These are phyloP conservation scores for Carabus problematicus DNA, from an alignment of 2,888 invertebrate species.

Conservation along the genomic window DNA sequence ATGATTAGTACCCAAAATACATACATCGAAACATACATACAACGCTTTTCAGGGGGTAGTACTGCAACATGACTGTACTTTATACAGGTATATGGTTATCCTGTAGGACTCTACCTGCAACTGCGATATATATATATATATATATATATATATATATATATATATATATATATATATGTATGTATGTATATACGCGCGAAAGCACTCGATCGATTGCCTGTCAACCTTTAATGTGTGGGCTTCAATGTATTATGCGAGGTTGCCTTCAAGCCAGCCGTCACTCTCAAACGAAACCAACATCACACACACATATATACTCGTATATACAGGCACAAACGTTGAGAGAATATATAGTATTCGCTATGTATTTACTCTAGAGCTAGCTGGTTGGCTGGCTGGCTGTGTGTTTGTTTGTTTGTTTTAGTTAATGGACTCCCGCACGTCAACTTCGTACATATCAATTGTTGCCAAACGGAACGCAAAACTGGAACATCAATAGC, in stretches of 20 bases:
- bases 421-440: constrained; percentile 13
- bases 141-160: no score
- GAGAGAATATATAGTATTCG: background rate
- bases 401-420: constrained; percentile 25
- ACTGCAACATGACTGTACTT: no score
- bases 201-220: constrained; percentile 38
- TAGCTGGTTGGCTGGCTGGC: background rate
- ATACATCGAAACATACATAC: no score
- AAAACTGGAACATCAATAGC: no score
- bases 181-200: constrained; percentile 32
- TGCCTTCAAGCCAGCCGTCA: no score
- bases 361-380: background rate
- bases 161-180: no score
- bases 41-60: no score
- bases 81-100: no score
- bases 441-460: constrained; percentile 27
- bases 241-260: constrained; percentile 11
- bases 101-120: no score
- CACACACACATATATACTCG: background rate
- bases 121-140: no score
- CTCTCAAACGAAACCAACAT: no score
- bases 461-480: background rate
- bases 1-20: no score
- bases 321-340: constrained; percentile 15
- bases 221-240: constrained; percentile 38